Evolutionary conservation across 1,140 invertebrate species (phyloP), one percentile per base, ranked within the genome.

Genomic region (Heliconius congener): DNA sequence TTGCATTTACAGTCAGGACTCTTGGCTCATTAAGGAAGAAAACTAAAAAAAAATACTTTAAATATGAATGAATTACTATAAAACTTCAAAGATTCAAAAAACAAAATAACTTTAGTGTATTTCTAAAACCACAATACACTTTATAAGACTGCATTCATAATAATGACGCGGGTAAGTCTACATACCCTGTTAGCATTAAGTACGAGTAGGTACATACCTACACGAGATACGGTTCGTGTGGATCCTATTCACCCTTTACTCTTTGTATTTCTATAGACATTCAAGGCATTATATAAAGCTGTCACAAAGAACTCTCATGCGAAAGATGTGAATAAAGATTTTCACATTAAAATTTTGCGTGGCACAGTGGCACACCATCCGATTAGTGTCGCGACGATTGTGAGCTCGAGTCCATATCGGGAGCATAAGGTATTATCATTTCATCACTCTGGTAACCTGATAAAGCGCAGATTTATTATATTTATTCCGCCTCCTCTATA

Each of bases 171-270:
- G n/a, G 8, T 60, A 60, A 60, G 55, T 60, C 55, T 23, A 60
- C n/a, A 60, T 23, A 60, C 55, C n/a, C n/a, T 60, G 19, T 23
- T 60, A 60, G 55, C 19, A 60, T 55, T n/a, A 60, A 60, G 55
- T n/a, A 27, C 55, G 11, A 30, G 30, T 23, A 23, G 23, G 23
- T 30, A 30, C 30, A 30, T 37, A 37, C 34, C 34, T 60, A 60
- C 55, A 16, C n/a, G 37, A 66, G 34, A 66, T 23, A 57, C 37
- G 19, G 37, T n/a, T 57, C 30, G n/a, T 76, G 52, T 76, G 30
- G 30, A 74, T 57, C 52, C 73, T 34, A 70, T 76, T 76, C 74
- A 76, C 23, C 39, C 60, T 42, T 76, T 66, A 42, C 55, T 76
- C 74, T 16, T 52, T 27, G 55, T 42, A 42, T 66, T 76, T 70